These are phyloP conservation scores for Orycteropus afer DNA, from an alignment of 2,113 vertebrate genomes.

Conservation along the genomic window DNA sequence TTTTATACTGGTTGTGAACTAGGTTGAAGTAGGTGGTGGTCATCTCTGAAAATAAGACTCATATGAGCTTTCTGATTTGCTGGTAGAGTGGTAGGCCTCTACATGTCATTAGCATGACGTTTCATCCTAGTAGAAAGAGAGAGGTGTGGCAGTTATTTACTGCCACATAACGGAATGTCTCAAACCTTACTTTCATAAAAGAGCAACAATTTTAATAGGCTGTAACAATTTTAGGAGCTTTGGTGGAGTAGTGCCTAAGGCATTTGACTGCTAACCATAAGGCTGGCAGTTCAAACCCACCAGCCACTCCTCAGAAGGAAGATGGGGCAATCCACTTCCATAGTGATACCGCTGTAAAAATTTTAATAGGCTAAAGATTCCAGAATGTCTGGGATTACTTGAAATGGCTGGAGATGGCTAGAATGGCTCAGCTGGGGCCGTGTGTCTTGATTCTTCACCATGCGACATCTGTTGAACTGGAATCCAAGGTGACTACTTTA, in stretches of 20 bases:
- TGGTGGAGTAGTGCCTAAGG: too few species aligned
- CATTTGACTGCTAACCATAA: too few species aligned
- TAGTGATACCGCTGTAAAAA: too few species aligned
- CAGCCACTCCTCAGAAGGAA: too few species aligned
- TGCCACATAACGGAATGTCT: neutral
- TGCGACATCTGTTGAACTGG: neutral
- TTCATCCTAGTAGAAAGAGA: too few species aligned
- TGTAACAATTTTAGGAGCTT: too few species aligned
- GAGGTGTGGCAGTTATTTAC: neutral
- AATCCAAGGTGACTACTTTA: neutral
- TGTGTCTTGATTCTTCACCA: neutral
- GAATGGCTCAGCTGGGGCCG: neutral
- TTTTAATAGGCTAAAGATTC: neutral
- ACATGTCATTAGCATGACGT: neutral
- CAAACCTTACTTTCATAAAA: neutral
- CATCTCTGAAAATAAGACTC: neutral
- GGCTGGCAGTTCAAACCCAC: too few species aligned
- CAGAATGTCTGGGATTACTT: neutral
- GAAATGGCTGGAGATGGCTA: neutral
- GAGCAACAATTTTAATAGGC: neutral
- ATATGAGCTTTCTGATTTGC: neutral
- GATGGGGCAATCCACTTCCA: too few species aligned
- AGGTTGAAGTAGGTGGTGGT: neutral
- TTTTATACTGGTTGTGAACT: neutral
- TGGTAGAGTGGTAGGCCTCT: neutral